Evolutionary conservation across 1,140 invertebrate genomes (phyloP).

Genomic region (Aplysia californica): DNA sequence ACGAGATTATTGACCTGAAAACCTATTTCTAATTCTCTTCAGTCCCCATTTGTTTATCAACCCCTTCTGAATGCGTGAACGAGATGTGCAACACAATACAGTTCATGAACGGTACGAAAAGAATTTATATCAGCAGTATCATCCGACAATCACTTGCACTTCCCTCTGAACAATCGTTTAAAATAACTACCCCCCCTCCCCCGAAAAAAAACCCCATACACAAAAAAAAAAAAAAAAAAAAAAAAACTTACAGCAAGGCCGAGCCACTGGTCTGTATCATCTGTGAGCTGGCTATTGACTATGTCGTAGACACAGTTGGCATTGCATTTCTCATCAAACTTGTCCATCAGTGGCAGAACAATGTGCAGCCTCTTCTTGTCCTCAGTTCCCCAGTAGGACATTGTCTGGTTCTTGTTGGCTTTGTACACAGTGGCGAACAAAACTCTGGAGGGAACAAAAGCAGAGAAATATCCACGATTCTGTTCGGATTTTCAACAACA

Average conservation of each 20-base stretch:
- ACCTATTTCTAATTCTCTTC: no score
- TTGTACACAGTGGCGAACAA: slow-evolving; percentile 36
- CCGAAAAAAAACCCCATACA: not conserved
- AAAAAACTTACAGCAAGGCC: slow-evolving; percentile 49
- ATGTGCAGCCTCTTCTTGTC: slow-evolving; percentile 39
- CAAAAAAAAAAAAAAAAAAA: not conserved
- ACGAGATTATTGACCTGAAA: no score
- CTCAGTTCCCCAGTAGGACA: slow-evolving; percentile 34
- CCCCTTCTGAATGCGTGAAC: not conserved
- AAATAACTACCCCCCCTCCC: not conserved
- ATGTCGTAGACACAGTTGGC: slow-evolving; percentile 27
- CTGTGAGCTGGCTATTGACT: slow-evolving; percentile 5
- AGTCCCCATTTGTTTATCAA: no score
- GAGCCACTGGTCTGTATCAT: slow-evolving; percentile 27
- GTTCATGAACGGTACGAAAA: no score
- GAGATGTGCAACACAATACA: not conserved
- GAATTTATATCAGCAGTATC: not conserved
- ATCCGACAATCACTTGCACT: not conserved
- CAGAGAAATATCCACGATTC: no score
- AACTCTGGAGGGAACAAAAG: slow-evolving; percentile 35
- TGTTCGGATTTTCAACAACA: no score
- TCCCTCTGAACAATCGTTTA: not conserved
- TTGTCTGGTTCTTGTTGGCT: slow-evolving; percentile 29
- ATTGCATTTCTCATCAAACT: not conserved
- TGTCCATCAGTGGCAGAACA: slow-evolving; percentile 18